A percentile compares a stretch with the other conserved stretches of the same genome.
phyloP scores from a whole-genome alignment of 2,888 invertebrate species.

The Cephonodes hylas region DNA sequence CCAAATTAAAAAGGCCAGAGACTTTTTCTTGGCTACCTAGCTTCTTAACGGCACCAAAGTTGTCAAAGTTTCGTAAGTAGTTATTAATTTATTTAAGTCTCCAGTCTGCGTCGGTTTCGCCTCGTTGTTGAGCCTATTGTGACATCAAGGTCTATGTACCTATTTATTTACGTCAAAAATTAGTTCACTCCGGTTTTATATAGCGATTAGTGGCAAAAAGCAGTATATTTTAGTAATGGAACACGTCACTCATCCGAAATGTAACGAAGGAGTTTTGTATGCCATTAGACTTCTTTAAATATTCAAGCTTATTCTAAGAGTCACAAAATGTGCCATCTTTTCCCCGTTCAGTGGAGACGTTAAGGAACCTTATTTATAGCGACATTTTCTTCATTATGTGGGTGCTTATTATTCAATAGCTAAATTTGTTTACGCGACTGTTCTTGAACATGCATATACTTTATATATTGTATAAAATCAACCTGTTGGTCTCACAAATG shows the following conservation, averaged over 20 bases:
- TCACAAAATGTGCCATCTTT: background rate
- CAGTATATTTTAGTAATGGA: background rate
- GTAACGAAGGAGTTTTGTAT: conserved; percentile 41
- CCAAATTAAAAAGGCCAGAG: background rate
- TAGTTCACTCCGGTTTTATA: too few species aligned
- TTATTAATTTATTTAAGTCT: conserved; percentile 3
- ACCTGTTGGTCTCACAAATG: background rate
- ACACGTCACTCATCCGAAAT: background rate
- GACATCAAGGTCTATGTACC: background rate
- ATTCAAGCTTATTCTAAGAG: conserved; percentile 25
- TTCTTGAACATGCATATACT: background rate
- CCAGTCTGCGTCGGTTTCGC: background rate
- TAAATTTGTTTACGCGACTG: background rate
- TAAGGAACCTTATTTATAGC: background rate
- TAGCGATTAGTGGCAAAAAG: too few species aligned
- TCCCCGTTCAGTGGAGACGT: background rate
- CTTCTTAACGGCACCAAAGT: conserved; percentile 25
- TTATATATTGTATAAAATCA: too few species aligned
- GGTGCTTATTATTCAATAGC: background rate
- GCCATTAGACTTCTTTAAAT: conserved; percentile 39
- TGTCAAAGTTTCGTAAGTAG: conserved; percentile 22
- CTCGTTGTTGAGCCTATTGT: background rate
- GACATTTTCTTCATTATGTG: background rate
- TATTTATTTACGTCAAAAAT: background rate
- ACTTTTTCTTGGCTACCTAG: conserved; percentile 14